Conservation (phyloP, 2,113 vertebrate genomes). For the Nanorana parkeri region DNA sequence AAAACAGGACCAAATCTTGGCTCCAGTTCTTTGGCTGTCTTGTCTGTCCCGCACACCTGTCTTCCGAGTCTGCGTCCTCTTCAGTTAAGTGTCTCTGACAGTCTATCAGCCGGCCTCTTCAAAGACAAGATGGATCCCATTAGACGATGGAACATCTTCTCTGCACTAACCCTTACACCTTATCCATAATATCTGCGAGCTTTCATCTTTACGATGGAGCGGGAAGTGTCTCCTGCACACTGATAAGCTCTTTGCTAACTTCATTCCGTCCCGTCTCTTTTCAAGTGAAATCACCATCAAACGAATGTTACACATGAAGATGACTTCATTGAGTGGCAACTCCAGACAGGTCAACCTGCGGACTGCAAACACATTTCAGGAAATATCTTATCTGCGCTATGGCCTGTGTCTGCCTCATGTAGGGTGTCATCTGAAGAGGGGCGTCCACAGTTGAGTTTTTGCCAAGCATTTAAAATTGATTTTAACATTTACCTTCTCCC, state of each 20-base stretch:
- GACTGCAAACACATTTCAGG: too few relatives aligned
- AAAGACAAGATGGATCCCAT: conserved; percentile 25
- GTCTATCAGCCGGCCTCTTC: not conserved
- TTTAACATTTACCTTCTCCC: too few relatives aligned
- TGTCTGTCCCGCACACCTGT: not conserved
- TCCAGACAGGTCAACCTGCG: too few relatives aligned
- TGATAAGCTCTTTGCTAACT: not conserved
- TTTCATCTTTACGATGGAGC: conserved; percentile 10
- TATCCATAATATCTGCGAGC: not conserved
- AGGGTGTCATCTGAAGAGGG: too few relatives aligned
- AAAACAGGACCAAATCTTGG: too few relatives aligned
- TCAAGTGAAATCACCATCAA: not conserved
- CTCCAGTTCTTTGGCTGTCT: not conserved
- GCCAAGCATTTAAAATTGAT: too few relatives aligned
- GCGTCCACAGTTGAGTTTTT: too few relatives aligned
- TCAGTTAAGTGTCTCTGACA: conserved; percentile 3
- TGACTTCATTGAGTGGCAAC: too few relatives aligned
- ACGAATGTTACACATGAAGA: not conserved
- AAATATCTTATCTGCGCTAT: too few relatives aligned
- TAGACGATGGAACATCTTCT: not conserved
- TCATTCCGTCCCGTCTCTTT: not conserved
- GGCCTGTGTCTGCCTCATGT: too few relatives aligned
- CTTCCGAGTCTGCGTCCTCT: not conserved
- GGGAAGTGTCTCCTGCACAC: not conserved
- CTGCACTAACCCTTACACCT: not conserved